Percentiles rank a stretch among this genome's conserved stretches.
Evolutionary conservation across 2,888 invertebrate species (phyloP).

Genomic region (Synergus japonicus): DNA sequence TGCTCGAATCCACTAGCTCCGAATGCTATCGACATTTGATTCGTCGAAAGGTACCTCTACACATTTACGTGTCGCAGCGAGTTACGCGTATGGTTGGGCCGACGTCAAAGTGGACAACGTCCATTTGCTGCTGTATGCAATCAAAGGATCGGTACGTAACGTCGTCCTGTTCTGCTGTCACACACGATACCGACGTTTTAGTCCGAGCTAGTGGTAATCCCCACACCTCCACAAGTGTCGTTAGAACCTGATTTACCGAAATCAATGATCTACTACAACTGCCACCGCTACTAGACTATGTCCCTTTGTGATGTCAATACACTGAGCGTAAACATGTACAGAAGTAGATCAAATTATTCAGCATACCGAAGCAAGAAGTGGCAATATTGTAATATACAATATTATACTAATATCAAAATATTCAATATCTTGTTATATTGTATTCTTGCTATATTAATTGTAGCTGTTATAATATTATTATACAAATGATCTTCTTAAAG

Average conservation of each 20-base stretch:
- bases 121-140: constrained; percentile 49
- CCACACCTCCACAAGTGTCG: constrained; percentile 41
- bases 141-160: constrained; percentile 56
- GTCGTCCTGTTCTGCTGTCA: constrained; percentile 53
- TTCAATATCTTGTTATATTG: too few species aligned
- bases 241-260: constrained; percentile 55
- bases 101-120: constrained; percentile 70
- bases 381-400: not conserved
- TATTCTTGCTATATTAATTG: not conserved
- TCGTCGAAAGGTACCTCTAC: constrained; percentile 66
- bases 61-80: constrained; percentile 42
- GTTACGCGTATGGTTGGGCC: constrained; percentile 51
- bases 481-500: too few species aligned
- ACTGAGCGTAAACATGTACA: not conserved
- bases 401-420: not conserved
- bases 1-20: constrained; percentile 37
- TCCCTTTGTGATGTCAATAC: constrained; percentile 38
- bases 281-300: constrained; percentile 24
- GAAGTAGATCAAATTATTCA: constrained; percentile 38
- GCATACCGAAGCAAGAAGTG: constrained; percentile 3
- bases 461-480: too few species aligned
- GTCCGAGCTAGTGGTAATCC: constrained; percentile 38
- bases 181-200: constrained; percentile 50
- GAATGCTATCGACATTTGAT: constrained; percentile 68
- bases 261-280: constrained; percentile 57